A percentile compares a stretch with the other conserved stretches of the same genome.
phyloP scores from a whole-genome alignment of 1,140 invertebrate genomes.

The Leguminivora glycinivorella region DNA sequence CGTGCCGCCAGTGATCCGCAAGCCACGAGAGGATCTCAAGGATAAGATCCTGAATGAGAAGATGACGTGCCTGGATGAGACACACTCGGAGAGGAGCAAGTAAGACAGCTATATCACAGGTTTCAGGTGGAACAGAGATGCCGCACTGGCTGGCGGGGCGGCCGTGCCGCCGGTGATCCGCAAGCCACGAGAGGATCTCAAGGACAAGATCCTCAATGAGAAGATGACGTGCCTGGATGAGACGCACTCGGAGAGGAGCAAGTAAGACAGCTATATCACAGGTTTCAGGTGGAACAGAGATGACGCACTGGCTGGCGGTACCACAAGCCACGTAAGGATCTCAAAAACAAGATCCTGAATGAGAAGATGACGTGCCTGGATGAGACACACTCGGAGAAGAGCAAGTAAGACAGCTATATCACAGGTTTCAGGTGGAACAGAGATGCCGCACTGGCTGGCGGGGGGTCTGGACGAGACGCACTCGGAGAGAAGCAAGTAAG shows the following conservation, averaged over 20 bases:
- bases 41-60: slow-evolving; percentile 69
- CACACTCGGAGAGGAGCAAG: slow-evolving; percentile 67
- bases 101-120: slow-evolving; percentile 29
- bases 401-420: slow-evolving; percentile 43
- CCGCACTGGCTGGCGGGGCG: slow-evolving; percentile 47
- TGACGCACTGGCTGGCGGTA: slow-evolving; percentile 40
- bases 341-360: slow-evolving; percentile 63
- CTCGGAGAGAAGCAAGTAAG: slow-evolving; percentile 61
- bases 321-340: slow-evolving; percentile 52
- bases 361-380: slow-evolving; percentile 71
- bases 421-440: too few relatives aligned
- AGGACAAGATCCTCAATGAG: slow-evolving; percentile 65
- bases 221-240: slow-evolving; percentile 71
- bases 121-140: slow-evolving; percentile 64
- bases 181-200: slow-evolving; percentile 54
- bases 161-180: slow-evolving; percentile 36
- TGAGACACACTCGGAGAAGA: too few relatives aligned
- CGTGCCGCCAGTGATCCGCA: slow-evolving; percentile 37
- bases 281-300: too few relatives aligned
- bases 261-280: slow-evolving; percentile 39
- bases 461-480: too few relatives aligned
- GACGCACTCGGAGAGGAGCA: slow-evolving; percentile 64
- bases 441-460: too few relatives aligned
- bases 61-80: slow-evolving; percentile 68
- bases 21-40: slow-evolving; percentile 54